Percentiles rank a stretch among this genome's conserved stretches.
Evolutionary conservation across 2,888 invertebrate species (phyloP).

Genomic region (Ormyrus thymus): DNA sequence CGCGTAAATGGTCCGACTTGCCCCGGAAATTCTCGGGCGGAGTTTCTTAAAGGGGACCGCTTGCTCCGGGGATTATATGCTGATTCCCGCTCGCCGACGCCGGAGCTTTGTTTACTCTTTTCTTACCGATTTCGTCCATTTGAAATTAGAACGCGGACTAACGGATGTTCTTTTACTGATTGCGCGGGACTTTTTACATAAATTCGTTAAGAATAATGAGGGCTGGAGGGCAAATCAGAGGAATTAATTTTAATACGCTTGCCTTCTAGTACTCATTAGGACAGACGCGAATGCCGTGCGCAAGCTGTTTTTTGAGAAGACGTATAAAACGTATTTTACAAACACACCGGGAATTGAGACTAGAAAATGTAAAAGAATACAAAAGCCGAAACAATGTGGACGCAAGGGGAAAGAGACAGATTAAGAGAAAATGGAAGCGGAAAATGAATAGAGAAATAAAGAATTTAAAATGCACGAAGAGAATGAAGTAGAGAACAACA

Average conservation of each 20-base stretch:
- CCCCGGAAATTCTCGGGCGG: too few species aligned
- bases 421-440: slow-evolving; percentile 41
- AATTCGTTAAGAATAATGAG: too few species aligned
- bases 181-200: too few species aligned
- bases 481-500: neutral
- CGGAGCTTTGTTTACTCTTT: too few species aligned
- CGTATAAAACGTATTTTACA: slow-evolving; percentile 27
- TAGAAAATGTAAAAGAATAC: neutral
- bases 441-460: neutral
- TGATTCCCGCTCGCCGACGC: neutral
- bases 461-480: neutral
- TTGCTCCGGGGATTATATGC: neutral
- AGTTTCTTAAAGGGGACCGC: neutral
- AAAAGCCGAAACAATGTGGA: slow-evolving; percentile 39
- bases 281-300: neutral
- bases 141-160: too few species aligned
- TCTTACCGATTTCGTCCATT: too few species aligned
- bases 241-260: slow-evolving; percentile 38
- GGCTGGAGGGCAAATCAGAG: neutral
- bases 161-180: too few species aligned
- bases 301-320: neutral
- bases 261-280: slow-evolving; percentile 33
- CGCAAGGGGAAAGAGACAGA: slow-evolving; percentile 37
- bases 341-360: slow-evolving; percentile 29
- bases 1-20: too few species aligned